A percentile compares a stretch with the other conserved stretches of the same genome.
These are phyloP conservation scores for Carcharodon carcharias DNA, from an alignment of 2,797 vertebrate species.

Conservation along the genomic window DNA sequence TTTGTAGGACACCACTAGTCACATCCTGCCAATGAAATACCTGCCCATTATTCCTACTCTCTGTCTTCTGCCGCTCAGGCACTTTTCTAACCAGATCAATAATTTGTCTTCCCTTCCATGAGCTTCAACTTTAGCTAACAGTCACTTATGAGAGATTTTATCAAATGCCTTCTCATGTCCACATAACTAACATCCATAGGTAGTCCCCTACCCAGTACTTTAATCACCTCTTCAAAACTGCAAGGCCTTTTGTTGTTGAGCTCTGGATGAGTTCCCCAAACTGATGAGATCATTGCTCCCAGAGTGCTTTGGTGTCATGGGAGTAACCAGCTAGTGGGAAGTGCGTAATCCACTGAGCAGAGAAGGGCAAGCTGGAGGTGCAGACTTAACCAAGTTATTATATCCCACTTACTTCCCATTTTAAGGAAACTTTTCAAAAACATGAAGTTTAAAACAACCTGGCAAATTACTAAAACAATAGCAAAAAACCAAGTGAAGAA, in stretches of 20 bases:
- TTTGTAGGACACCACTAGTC: too few species aligned
- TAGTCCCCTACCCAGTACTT: too few species aligned
- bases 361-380: background rate
- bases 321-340: background rate
- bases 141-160: too few species aligned
- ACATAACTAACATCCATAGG: too few species aligned
- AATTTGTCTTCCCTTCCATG: too few species aligned
- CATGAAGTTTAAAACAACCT: background rate
- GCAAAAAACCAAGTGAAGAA: constrained; percentile 4
- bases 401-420: background rate
- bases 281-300: background rate
- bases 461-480: background rate
- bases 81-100: too few species aligned
- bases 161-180: too few species aligned
- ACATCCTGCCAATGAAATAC: too few species aligned
- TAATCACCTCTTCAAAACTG: too few species aligned
- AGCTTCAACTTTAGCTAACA: too few species aligned
- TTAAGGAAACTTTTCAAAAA: background rate
- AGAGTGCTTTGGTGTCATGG: background rate
- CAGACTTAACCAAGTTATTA: background rate
- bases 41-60: too few species aligned
- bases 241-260: background rate
- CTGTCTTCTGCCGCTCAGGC: too few species aligned
- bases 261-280: background rate
- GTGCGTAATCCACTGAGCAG: background rate